These are phyloP conservation scores for Proctacanthus coquilletti DNA, from an alignment of 1,140 invertebrate genomes.

Conservation along the genomic window DNA sequence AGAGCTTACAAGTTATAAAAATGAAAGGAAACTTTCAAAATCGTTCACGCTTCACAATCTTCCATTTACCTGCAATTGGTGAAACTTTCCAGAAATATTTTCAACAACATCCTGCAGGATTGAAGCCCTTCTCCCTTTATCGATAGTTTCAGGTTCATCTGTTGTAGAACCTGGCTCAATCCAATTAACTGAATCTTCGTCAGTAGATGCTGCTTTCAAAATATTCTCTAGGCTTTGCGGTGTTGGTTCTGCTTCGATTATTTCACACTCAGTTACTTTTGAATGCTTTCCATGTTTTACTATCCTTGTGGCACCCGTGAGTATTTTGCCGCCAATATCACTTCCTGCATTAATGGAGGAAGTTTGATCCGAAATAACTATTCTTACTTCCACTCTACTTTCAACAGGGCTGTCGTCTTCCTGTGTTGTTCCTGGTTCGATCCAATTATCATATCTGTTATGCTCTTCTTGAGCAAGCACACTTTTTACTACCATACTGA, in stretches of 20 bases:
- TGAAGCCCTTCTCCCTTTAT: conserved; percentile 15
- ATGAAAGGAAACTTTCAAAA: too few species aligned
- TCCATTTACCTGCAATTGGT: conserved; percentile 1
- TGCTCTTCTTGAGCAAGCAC: conserved; percentile 25
- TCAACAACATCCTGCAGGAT: conserved; percentile 18
- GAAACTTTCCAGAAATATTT: conserved; percentile 9
- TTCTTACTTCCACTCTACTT: too few species aligned
- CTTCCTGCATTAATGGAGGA: too few species aligned
- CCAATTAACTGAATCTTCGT: conserved; percentile 20
- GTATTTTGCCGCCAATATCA: too few species aligned
- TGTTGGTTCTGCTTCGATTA: neutral
- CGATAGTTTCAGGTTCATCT: conserved; percentile 16
- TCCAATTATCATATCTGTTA: conserved; percentile 1
- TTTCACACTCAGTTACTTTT: neutral
- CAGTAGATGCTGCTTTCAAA: conserved; percentile 8
- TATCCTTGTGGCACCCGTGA: conserved; percentile 1
- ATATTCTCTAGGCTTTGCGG: conserved; percentile 1
- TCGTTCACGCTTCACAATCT: too few species aligned
- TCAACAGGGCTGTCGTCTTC: neutral
- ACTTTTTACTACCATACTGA: conserved; percentile 37
- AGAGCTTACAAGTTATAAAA: too few species aligned
- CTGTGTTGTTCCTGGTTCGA: neutral
- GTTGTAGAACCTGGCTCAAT: conserved; percentile 23
- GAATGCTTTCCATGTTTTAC: neutral
- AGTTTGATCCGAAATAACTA: too few species aligned